Evolutionary conservation across 2,113 vertebrate species (phyloP), one percentile per base, ranked within the genome.

Genomic region (Geothlypis trichas): DNA sequence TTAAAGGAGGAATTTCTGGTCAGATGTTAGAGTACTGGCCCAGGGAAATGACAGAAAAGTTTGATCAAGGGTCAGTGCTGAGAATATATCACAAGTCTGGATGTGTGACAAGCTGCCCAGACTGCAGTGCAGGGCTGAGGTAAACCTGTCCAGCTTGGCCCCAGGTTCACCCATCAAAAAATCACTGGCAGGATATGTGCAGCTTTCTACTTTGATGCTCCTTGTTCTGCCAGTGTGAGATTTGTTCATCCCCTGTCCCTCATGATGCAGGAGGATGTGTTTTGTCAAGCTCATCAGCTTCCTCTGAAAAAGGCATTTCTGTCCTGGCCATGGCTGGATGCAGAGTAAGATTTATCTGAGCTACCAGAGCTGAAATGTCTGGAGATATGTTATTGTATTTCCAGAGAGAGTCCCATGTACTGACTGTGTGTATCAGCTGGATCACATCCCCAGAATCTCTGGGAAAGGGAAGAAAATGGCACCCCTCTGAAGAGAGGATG

Each of bases 151-250:
- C 59, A 59, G 37, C 13, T 76, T 55, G 67, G 58, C 58, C 52
- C 23, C 2, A 5, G 8, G 10, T 31, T 58, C 13, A 7, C 13
- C 24, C 55, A 77, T 46, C 17, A 91, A 77, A 90, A 86, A 81
- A 26, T 54, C 55, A 41, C 61, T 87, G 65, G 7, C 44, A 52
- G 16, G 31, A 5, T 61, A n/a, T 3, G 3, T 65, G 41, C n/a
- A 80, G 24, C 24, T 86, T 86, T 94, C 65, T 89, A 11, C 63
- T 92, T 90, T 42, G 42, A 73, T 81, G 23, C 10, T 81, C 8
- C 42, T 77, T 84, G 31, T 52, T 84, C 65, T 94, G 42, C 61
- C 55, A 84, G 73, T 10, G 3, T 49, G n/a, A 13, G 37, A 84
- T 83, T 91, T 89, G 54, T 31, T 86, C 46, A 57, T 66, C 13